Evolutionary conservation across 2,797 vertebrate species (phyloP), one percentile per base, ranked within the genome.

Genomic region (Sebastes trivittatus): DNA sequence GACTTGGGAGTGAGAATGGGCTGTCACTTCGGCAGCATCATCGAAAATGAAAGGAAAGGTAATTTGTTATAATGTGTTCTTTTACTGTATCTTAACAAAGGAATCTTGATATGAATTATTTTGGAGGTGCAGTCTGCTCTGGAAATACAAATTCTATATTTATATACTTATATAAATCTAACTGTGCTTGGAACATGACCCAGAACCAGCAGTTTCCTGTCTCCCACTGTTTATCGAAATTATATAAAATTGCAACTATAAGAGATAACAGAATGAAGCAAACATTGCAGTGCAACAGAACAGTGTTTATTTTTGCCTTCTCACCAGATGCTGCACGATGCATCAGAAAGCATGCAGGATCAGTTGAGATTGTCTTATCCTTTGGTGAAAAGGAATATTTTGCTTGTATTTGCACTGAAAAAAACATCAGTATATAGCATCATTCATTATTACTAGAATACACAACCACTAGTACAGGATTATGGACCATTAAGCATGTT

Each of bases 191-290:
- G 9, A 73, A 73, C 6, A 2, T 13, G 30, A 49, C 30, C 58
- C 74, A 18, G 54, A 36, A 77, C 59, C 29, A 42, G 38, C 68
- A 49, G 34, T 61, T 65, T n/a, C 42, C 22, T 65, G 29, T 11
- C 36, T 77, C 65, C 54, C n/a, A 55, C 36, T 42, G 60, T 75
- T 70, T 30, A 58, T 61, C 20, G 2, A 42, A 56, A 38, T 56
- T 5, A 72, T 69, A 23, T 49, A 36, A 63, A 16, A 56, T 49
- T 64, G 63, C 70, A 52, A 42, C 13, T 42, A 42, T 42, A 42
- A 42, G 38, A 42, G 3, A 80, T 72, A 82, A 74, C 18, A 58
- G 27, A 77, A 61, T 62, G 38, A 67, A 59, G 77, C 20, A 75
- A 81, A 79, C 67, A 76, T 5, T 46, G 7, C 30, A 38, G 66